These are phyloP conservation scores for Trinorchestia longiramus DNA, from an alignment of 1,140 invertebrate genomes.

Conservation along the genomic window DNA sequence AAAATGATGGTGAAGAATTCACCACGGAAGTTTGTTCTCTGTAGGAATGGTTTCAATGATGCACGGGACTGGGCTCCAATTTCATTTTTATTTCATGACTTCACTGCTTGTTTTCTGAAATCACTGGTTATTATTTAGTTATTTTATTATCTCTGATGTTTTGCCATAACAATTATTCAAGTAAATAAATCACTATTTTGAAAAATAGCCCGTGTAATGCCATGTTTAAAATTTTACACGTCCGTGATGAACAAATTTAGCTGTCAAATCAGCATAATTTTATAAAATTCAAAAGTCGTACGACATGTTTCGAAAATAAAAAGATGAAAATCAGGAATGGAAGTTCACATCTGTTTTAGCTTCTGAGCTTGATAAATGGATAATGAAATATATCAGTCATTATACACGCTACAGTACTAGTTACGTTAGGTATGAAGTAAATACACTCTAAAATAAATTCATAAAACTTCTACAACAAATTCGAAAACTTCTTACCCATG, in stretches of 20 bases:
- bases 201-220: background rate
- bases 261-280: background rate
- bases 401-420: background rate
- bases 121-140: background rate
- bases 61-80: background rate
- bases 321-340: background rate
- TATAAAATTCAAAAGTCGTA: background rate
- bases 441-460: background rate
- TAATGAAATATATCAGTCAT: background rate
- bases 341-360: background rate
- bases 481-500: background rate
- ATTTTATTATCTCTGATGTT: background rate
- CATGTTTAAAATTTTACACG: background rate
- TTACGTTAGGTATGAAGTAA: background rate
- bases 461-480: background rate
- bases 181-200: background rate
- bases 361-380: background rate
- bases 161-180: background rate
- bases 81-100: background rate
- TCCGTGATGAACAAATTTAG: background rate
- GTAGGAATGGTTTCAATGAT: background rate
- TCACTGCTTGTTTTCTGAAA: background rate
- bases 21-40: background rate
- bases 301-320: background rate
- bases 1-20: background rate